These are phyloP conservation scores for Crocodylus rhombifer DNA, from an alignment of 2,797 vertebrate species.

Conservation along the genomic window DNA sequence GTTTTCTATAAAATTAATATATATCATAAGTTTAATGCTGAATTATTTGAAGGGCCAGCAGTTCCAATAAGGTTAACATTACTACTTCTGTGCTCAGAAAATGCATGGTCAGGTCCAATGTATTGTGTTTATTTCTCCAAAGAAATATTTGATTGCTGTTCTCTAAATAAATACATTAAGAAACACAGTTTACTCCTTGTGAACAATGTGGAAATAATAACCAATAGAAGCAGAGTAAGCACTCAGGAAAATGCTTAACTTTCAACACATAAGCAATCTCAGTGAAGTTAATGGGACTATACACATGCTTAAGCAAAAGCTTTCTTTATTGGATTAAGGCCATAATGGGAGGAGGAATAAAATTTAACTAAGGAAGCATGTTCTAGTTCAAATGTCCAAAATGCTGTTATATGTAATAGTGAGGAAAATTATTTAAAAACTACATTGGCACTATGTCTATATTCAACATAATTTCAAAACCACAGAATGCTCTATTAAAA, in stretches of 20 bases:
- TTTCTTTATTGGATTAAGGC: constrained; percentile 26
- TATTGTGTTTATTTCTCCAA: not conserved
- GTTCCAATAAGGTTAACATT: not conserved
- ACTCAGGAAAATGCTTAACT: not conserved
- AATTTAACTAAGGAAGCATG: constrained; percentile 51
- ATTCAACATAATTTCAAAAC: constrained; percentile 39
- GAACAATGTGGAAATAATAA: constrained; percentile 19
- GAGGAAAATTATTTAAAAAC: constrained; percentile 61
- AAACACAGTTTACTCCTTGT: not conserved
- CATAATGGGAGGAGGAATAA: constrained; percentile 34
- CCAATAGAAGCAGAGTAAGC: not conserved
- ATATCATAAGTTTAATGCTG: not conserved
- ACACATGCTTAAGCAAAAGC: not conserved
- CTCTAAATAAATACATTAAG: not conserved
- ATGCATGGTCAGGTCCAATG: fast-evolving
- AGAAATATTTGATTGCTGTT: not conserved
- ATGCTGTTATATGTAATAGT: constrained; percentile 28
- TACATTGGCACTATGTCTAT: not conserved
- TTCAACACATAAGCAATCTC: constrained; percentile 27
- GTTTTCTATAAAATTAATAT: not conserved
- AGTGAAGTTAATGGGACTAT: constrained; percentile 11
- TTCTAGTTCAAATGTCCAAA: constrained; percentile 24
- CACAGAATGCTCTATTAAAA: constrained; percentile 33
- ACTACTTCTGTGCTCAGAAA: not conserved
- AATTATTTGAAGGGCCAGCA: not conserved